A percentile compares a stretch with the other conserved stretches of the same genome.
Evolutionary conservation across 2,888 invertebrate genomes (phyloP).

Genomic region (Lobophora halterata): DNA sequence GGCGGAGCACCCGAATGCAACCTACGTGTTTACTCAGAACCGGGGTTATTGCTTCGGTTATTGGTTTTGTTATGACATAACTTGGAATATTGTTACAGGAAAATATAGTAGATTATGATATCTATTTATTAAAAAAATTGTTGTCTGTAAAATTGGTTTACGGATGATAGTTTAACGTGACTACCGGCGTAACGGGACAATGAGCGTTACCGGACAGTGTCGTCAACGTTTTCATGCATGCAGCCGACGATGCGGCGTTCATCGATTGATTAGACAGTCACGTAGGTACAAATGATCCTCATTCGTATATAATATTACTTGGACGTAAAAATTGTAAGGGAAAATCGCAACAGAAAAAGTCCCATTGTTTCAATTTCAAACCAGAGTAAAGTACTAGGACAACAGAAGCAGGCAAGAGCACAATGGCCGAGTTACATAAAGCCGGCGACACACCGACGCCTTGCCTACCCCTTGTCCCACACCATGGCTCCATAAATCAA

Average conservation of each 20-base stretch:
- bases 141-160: no score
- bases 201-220: no score
- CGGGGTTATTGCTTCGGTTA: conserved; percentile 15
- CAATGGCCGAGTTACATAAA: conserved; percentile 19
- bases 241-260: no score
- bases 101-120: background rate
- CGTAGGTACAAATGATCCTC: no score
- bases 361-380: conserved; percentile 27
- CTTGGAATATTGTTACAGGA: background rate
- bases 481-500: conserved; percentile 14
- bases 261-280: no score
- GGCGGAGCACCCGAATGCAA: conserved; percentile 21
- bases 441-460: conserved; percentile 35
- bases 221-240: no score
- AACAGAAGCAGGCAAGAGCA: conserved; percentile 26
- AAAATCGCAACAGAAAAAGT: conserved; percentile 1
- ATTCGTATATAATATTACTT: no score
- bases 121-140: no score
- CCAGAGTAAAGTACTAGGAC: conserved; percentile 31
- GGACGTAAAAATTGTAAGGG: no score
- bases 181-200: no score
- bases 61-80: conserved; percentile 9
- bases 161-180: no score
- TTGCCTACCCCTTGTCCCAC: conserved; percentile 26
- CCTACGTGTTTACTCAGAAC: conserved; percentile 9